These are phyloP conservation scores for Potorous gilbertii DNA, from an alignment of 2,797 vertebrate genomes.

Conservation along the genomic window DNA sequence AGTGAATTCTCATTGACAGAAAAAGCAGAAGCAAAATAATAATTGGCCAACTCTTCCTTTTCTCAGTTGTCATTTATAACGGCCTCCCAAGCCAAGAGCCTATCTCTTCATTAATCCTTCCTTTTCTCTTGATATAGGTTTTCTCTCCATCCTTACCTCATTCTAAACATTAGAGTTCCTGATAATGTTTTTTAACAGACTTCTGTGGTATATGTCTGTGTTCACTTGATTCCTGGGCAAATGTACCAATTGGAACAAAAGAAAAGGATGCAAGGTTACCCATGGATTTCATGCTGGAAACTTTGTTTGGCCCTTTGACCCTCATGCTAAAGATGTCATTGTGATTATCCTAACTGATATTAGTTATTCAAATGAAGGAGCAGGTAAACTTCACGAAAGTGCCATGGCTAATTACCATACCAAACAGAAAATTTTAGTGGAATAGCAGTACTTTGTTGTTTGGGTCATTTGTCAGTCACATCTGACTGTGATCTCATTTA, in stretches of 20 bases:
- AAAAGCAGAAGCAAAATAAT: neutral
- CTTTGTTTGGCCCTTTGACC: neutral
- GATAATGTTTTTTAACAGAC: neutral
- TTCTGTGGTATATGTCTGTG: neutral
- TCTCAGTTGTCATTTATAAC: neutral
- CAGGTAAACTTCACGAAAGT: neutral
- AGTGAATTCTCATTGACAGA: neutral
- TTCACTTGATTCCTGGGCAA: neutral
- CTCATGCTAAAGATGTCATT: slow-evolving; percentile 11
- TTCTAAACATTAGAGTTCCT: neutral
- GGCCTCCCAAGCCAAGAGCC: neutral
- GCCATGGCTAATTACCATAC: slow-evolving; percentile 17
- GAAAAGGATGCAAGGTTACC: neutral
- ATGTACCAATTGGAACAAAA: neutral
- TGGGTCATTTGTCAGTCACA: neutral
- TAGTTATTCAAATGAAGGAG: neutral
- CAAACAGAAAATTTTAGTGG: neutral
- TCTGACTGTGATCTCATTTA: neutral
- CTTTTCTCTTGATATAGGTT: neutral
- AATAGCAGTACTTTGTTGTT: slow-evolving; percentile 23
- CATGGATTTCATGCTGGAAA: neutral
- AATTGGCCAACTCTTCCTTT: neutral
- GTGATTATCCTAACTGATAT: neutral
- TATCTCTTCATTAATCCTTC: neutral
- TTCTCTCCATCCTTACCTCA: neutral